phyloP scores from a whole-genome alignment of 1,140 invertebrate genomes.

The Calycopis cecrops region DNA sequence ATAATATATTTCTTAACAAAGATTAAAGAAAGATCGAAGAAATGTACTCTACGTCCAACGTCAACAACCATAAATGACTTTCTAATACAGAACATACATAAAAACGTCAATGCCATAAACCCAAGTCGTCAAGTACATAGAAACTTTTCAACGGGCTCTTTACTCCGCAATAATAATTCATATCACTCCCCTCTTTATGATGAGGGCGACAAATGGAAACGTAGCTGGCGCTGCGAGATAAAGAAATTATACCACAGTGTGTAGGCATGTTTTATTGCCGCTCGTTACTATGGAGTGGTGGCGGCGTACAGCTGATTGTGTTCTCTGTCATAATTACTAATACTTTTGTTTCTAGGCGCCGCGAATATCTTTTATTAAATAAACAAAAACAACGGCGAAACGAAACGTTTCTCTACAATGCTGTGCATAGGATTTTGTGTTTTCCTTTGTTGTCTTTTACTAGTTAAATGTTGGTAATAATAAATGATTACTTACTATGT shows the following conservation, averaged over 20 bases:
- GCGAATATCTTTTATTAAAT: too few relatives aligned
- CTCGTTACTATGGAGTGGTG: conserved; percentile 36
- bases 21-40: too few relatives aligned
- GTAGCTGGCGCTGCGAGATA: conserved; percentile 46
- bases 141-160: conserved; percentile 25
- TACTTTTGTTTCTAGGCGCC: conserved; percentile 1
- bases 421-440: too few relatives aligned
- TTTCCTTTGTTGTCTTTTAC: too few relatives aligned
- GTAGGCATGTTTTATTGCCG: conserved; percentile 51
- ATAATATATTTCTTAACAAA: too few relatives aligned
- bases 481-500: too few relatives aligned
- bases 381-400: too few relatives aligned
- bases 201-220: conserved; percentile 49
- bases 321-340: conserved; percentile 23
- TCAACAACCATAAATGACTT: not conserved
- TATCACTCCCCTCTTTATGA: conserved; percentile 45
- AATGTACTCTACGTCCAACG: too few relatives aligned
- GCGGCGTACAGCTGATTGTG: conserved; percentile 22
- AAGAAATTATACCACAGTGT: conserved; percentile 53
- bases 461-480: too few relatives aligned
- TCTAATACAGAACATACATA: too few relatives aligned
- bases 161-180: conserved; percentile 46
- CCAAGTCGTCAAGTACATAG: conserved; percentile 9
- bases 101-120: not conserved
- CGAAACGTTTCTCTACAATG: too few relatives aligned